Evolutionary conservation across 2,888 invertebrate genomes (phyloP), one percentile per base, ranked within the genome.

Genomic region (Tiphia femorata): DNA sequence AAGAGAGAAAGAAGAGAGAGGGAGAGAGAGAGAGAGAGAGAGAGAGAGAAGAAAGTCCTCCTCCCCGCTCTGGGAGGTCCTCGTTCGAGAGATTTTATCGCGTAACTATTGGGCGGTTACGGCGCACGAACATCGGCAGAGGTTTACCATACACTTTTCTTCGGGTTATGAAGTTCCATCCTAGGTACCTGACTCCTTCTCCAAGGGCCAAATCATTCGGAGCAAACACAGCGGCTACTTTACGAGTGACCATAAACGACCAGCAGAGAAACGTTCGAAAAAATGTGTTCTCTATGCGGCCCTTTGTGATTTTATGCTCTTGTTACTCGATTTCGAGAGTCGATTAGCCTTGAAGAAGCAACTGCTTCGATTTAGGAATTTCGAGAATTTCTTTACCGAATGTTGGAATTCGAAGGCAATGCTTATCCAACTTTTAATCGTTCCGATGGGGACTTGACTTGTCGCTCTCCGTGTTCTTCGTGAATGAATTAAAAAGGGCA

Each of bases 1-100:
- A n/a, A n/a, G n/a, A n/a, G n/a, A n/a, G n/a, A n/a, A n/a, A n/a
- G n/a, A n/a, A n/a, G n/a, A n/a, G n/a, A n/a, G n/a, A 25, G 40
- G 53, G 6, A 47, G 7, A 19, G 30, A 16, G 27, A 49, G 14
- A 20, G 23, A 20, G 43, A 29, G 38, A 57, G n/a, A 27, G 44
- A 35, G 43, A 42, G 38, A 43, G 43, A 58, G 57, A 64, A 65
- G n/a, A 67, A 68, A 72, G 63, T 65, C 58, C 58, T 59, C 43
- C 46, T 49, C n/a, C n/a, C n/a, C n/a, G 49, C 63, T 56, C 53
- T 65, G 72, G 67, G 67, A 72, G 69, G 73, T 72, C 71, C 62
- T 57, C 50, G 40, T 10, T 21, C 35, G 27, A 23, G 44, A 67
- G 73, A 72, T 73, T 65, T 73, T 70, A 73, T 72, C 72, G 57